These are phyloP conservation scores for Tachuris rubrigastra DNA, from an alignment of 2,113 vertebrate species.

Conservation along the genomic window DNA sequence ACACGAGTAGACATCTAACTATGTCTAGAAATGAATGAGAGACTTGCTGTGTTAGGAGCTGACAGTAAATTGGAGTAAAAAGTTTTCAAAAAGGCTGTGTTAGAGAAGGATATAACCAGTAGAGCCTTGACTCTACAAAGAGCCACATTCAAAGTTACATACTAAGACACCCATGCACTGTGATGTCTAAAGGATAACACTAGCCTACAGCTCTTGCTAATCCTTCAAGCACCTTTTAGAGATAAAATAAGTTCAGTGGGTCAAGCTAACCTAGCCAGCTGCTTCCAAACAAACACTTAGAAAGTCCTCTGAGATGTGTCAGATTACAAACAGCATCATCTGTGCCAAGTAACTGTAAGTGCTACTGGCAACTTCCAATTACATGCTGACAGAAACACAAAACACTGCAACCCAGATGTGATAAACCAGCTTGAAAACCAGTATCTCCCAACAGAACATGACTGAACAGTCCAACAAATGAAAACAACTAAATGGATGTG, in stretches of 20 bases:
- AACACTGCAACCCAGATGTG: not conserved
- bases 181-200: not conserved
- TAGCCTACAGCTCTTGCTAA: not conserved
- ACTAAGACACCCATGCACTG: not conserved
- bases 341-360: not conserved
- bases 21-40: not conserved
- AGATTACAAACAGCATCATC: not conserved
- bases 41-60: not conserved
- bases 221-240: not conserved
- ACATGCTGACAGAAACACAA: not conserved
- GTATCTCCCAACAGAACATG: not conserved
- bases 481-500: not conserved
- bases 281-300: not conserved
- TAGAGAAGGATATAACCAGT: not conserved
- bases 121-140: not conserved
- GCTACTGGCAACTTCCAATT: not conserved
- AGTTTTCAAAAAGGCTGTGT: not conserved
- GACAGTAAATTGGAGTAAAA: not conserved
- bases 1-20: not conserved
- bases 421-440: not conserved
- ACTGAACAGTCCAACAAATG: not conserved
- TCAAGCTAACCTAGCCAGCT: conserved; percentile 1
- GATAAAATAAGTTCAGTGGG: not conserved
- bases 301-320: not conserved
- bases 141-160: not conserved